These are phyloP conservation scores for Sakesphorus luctuosus DNA, from an alignment of 2,113 vertebrate species.

Conservation along the genomic window DNA sequence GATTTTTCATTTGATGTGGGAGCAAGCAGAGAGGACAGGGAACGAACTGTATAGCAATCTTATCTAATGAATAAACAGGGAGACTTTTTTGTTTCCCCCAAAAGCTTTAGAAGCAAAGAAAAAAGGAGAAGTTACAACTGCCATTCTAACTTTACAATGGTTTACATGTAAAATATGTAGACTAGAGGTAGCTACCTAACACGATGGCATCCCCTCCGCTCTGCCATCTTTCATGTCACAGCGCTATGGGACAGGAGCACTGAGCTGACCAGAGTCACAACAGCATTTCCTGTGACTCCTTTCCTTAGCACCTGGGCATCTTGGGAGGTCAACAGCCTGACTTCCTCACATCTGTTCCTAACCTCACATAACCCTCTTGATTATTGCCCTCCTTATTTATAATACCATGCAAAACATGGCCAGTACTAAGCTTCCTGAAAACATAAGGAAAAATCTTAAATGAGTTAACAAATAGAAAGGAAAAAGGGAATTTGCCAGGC, in stretches of 20 bases:
- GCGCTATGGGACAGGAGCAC: fast-evolving
- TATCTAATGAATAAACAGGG: not conserved
- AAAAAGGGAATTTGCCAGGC: not conserved
- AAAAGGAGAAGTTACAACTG: not conserved
- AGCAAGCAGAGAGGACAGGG: not conserved
- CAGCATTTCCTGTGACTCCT: fast-evolving
- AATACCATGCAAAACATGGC: not conserved
- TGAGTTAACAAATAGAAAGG: not conserved
- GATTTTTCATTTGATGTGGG: not conserved
- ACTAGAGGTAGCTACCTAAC: not conserved
- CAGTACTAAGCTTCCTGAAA: not conserved
- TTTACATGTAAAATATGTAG: not conserved
- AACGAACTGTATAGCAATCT: not conserved
- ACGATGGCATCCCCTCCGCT: not conserved
- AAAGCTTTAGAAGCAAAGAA: not conserved
- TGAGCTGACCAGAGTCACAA: not conserved
- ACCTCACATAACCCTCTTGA: not conserved
- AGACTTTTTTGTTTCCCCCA: not conserved
- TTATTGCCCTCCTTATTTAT: not conserved
- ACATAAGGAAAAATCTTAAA: not conserved
- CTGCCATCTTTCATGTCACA: not conserved
- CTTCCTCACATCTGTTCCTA: not conserved
- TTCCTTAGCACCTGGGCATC: not conserved
- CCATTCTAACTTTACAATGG: not conserved
- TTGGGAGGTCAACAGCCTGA: not conserved